These are phyloP conservation scores for Chaetorhynchus papuensis DNA, from an alignment of 2,113 vertebrate genomes.

Conservation along the genomic window DNA sequence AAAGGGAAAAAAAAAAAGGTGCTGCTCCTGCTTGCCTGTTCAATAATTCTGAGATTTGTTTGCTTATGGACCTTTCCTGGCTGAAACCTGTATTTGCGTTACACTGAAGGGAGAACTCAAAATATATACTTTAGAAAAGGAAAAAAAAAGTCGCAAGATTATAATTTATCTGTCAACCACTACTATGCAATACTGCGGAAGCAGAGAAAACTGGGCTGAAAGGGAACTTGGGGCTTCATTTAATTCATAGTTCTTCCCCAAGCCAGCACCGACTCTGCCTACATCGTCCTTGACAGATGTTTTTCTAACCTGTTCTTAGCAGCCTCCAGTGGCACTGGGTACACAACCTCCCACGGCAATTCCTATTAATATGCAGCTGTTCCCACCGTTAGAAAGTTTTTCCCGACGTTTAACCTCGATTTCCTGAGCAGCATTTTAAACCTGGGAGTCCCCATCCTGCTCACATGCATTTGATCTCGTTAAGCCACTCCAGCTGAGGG, in stretches of 20 bases:
- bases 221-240: background rate
- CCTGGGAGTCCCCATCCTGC: background rate
- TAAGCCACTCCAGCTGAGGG: background rate
- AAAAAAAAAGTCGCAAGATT: background rate
- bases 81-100: background rate
- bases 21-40: background rate
- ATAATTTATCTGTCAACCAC: background rate
- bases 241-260: background rate
- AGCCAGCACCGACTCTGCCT: background rate
- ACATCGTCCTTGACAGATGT: background rate
- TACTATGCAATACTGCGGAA: background rate
- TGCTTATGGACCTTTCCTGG: background rate
- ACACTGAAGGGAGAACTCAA: background rate
- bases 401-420: background rate
- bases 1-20: background rate
- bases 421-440: background rate
- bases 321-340: background rate
- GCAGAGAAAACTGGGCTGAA: background rate
- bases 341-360: background rate
- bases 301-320: background rate
- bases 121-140: background rate
- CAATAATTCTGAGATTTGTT: background rate
- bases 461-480: background rate
- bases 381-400: background rate
- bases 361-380: background rate